A percentile compares a stretch with the other conserved stretches of the same genome.
Conservation (phyloP, 1,140 invertebrate genomes). For the Bombus cullumanus region DNA sequence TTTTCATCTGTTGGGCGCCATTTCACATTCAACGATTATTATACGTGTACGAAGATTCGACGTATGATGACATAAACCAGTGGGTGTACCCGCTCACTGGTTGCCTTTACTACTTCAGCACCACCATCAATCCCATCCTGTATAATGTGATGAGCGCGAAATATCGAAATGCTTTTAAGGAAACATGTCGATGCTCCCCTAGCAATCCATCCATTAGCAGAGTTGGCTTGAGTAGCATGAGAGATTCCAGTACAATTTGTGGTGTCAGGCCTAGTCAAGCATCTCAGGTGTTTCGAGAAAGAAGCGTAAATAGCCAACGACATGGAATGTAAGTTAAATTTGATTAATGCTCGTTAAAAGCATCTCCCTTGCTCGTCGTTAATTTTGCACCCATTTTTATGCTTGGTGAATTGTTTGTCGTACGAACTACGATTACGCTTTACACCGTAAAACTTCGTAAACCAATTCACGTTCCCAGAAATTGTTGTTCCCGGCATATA, state of each 20-base stretch:
- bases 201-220: constrained; percentile 38
- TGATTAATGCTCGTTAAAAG: not conserved
- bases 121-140: constrained; percentile 94
- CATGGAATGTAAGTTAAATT: constrained; percentile 38
- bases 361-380: not conserved
- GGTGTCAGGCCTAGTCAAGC: constrained; percentile 28
- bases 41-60: constrained; percentile 86
- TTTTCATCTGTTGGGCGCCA: constrained; percentile 98
- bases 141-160: constrained; percentile 96
- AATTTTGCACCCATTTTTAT: not conserved
- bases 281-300: constrained; percentile 50
- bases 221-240: constrained; percentile 49
- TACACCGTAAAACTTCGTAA: not conserved
- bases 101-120: constrained; percentile 93
- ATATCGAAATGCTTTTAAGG: constrained; percentile 92
- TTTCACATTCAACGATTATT: constrained; percentile 96
- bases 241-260: constrained; percentile 30
- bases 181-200: constrained; percentile 84
- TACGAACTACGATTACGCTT: not conserved
- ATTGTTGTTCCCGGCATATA: not conserved
- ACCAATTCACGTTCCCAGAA: not conserved
- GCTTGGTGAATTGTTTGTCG: not conserved
- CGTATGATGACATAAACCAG: constrained; percentile 87
- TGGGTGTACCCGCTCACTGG: constrained; percentile 91
- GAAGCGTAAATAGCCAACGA: constrained; percentile 34